A percentile compares a stretch with the other conserved stretches of the same genome.
Evolutionary conservation across 2,888 invertebrate species (phyloP).

Genomic region (Calameuta pallipes): DNA sequence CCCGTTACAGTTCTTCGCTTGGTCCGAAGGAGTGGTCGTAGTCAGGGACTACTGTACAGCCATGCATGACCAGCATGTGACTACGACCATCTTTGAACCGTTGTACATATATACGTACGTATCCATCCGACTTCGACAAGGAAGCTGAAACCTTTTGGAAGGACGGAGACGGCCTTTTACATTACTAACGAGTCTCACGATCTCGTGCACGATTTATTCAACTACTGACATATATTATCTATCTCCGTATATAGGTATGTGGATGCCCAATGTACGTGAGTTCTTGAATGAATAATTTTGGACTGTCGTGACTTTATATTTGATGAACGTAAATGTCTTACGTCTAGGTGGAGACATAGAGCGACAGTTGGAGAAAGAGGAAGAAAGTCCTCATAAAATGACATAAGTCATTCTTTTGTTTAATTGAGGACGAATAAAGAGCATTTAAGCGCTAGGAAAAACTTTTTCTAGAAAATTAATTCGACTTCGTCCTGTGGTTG

Average conservation of each 20-base stretch:
- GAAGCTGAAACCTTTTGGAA: not conserved
- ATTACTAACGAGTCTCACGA: not conserved
- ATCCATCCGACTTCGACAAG: not conserved
- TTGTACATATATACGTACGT: not conserved
- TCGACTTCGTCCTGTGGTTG: no score
- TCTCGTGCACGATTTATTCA: not conserved
- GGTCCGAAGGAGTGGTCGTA: slow-evolving; percentile 19
- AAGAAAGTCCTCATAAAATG: no score
- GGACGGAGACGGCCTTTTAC: not conserved
- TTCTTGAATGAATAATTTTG: not conserved
- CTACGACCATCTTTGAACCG: not conserved
- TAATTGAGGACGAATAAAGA: no score
- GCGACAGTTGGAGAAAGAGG: not conserved
- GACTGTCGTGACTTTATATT: not conserved
- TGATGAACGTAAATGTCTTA: not conserved
- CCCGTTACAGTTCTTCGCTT: slow-evolving; percentile 10
- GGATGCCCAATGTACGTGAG: not conserved
- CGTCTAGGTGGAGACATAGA: not conserved
- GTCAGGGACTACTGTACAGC: not conserved
- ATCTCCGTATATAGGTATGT: not conserved
- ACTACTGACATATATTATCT: not conserved
- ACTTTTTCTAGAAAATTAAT: no score
- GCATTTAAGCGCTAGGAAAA: no score
- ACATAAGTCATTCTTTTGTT: no score
- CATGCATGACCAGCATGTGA: slow-evolving; percentile 8